Evolutionary conservation across 1,140 invertebrate species (phyloP), one percentile per base, ranked within the genome.

Genomic region (Muscidifurax raptorellus): DNA sequence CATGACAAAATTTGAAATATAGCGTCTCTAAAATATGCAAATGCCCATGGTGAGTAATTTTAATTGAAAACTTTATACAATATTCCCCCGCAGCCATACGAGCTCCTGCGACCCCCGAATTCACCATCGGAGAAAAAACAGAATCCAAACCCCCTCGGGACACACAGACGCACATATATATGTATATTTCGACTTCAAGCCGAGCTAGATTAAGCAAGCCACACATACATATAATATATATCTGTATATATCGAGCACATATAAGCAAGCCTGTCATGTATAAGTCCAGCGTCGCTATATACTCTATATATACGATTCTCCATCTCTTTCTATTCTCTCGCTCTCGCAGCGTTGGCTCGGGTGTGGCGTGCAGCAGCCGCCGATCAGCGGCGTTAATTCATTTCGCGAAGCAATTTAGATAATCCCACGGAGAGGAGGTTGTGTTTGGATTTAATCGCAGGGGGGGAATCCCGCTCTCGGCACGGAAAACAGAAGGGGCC

Each of bases 401-500:
- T 92, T 91, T 92, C 91, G 90, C 89, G 88, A 88, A 89, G 87
- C 90, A 90, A 91, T 92, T 92, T 90, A 90, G 90, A 91, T 91
- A 89, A 91, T 91, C 90, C 88, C 86, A 86, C 76, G 84, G 85
- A 87, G 9, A 40, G 3, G 9, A 40, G 88, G 90, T 69, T 76
- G 88, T 91, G 91, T 91, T 91, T 89, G 87, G 86, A 87, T 90
- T 86, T 90, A 89, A 90, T 90, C 88, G 89, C 85, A 87, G 88
- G 90, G 88, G 86, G 88, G 86, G 84, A 89, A n/a, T 89, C 86
- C 89, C 84, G 75, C 75, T 88, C 44, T 44, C 72, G 82, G 85
- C 66, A 86, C 89, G 78, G 86, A 89, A 86, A 85, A 80, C 86
- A 75, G 84, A 87, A 88, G 88, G 88, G 84, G 22, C 52, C 52